A percentile compares a stretch with the other conserved stretches of the same genome.
Evolutionary conservation across 2,113 vertebrate genomes (phyloP).

Genomic region (Rattus rattus): DNA sequence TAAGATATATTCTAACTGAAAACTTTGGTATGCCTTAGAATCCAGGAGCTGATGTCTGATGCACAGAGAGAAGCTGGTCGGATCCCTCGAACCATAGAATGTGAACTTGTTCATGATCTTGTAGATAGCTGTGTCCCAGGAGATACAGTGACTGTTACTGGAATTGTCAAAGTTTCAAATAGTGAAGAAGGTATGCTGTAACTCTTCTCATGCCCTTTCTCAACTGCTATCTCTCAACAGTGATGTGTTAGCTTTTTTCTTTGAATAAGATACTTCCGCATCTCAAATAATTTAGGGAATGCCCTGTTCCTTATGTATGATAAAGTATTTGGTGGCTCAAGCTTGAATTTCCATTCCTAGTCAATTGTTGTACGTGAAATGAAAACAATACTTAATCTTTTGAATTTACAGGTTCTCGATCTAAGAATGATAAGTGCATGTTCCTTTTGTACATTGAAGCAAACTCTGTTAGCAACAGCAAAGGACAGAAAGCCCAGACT

Average conservation of each 20-base stretch:
- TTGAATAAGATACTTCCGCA: conserved; percentile 23
- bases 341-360: not conserved
- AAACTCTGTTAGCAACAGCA: conserved; percentile 96
- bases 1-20: not conserved
- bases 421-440: conserved; percentile 97
- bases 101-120: conserved; percentile 95
- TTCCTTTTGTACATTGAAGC: conserved; percentile 97
- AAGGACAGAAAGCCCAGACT: conserved; percentile 92
- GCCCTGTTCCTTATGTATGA: conserved; percentile 31
- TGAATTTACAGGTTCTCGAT: conserved; percentile 89
- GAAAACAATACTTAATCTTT: conserved; percentile 63
- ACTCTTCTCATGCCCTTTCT: not conserved
- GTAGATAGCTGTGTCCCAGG: conserved; percentile 98
- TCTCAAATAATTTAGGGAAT: conserved; percentile 34
- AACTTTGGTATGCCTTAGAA: conserved; percentile 82
- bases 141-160: conserved; percentile 94
- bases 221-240: not conserved
- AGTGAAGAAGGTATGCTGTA: conserved; percentile 90
- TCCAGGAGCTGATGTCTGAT: conserved; percentile 95
- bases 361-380: not conserved
- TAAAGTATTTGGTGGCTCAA: not conserved
- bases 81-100: conserved; percentile 97
- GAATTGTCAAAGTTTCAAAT: conserved; percentile 94
- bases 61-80: conserved; percentile 96
- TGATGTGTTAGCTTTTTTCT: conserved; percentile 40